Percentiles rank a stretch among this genome's conserved stretches.
These are phyloP conservation scores for Pseudochirops corinnae DNA, from an alignment of 2,797 vertebrate genomes.

Conservation along the genomic window DNA sequence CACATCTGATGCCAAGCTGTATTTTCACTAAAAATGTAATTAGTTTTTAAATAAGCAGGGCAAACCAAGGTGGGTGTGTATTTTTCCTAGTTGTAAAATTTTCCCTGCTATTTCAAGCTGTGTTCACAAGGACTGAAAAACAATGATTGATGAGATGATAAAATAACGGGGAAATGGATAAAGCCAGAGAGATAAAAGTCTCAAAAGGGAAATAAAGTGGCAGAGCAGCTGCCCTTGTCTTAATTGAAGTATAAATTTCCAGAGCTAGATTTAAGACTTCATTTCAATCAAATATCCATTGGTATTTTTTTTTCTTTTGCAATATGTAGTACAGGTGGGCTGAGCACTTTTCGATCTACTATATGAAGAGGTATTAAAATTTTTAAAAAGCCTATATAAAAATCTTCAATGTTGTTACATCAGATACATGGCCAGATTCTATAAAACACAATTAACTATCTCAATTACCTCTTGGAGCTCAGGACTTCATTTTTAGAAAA, in stretches of 20 bases:
- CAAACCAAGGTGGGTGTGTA: conserved; percentile 20
- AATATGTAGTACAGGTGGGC: neutral
- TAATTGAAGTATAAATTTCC: conserved; percentile 83
- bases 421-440: neutral
- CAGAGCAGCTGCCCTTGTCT: conserved; percentile 70
- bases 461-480: neutral
- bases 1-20: conserved; percentile 35
- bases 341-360: conserved; percentile 13
- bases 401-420: neutral
- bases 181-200: conserved; percentile 70
- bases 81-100: conserved; percentile 70
- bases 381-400: neutral
- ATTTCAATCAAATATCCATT: conserved; percentile 66
- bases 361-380: conserved; percentile 23
- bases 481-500: conserved; percentile 35
- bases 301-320: conserved; percentile 16
- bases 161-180: conserved; percentile 72
- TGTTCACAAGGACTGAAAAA: conserved; percentile 59
- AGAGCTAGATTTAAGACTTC: conserved; percentile 73
- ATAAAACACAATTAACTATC: neutral
- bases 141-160: conserved; percentile 75
- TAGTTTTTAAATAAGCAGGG: conserved; percentile 67
- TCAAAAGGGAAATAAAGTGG: conserved; percentile 77
- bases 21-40: conserved; percentile 67
- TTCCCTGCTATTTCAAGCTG: conserved; percentile 25